phyloP scores from a whole-genome alignment of 2,888 invertebrate genomes.

The Rhagium mordax region DNA sequence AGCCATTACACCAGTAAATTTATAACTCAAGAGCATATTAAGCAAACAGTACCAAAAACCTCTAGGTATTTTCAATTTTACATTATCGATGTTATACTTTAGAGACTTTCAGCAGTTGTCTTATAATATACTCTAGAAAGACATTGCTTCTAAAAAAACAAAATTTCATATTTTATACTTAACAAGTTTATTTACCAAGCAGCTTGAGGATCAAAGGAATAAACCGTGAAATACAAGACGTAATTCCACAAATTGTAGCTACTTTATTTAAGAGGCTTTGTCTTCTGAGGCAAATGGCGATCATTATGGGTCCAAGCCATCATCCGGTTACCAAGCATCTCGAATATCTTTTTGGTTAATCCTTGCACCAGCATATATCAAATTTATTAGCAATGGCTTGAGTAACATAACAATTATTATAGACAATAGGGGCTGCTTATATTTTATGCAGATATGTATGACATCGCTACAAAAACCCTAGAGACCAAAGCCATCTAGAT shows the following conservation, averaged over 20 bases:
- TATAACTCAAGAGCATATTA: no score
- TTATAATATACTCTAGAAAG: no score
- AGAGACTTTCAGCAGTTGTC: no score
- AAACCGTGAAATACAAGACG: no score
- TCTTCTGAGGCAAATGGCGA: background rate
- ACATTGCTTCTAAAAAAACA: no score
- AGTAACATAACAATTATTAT: background rate
- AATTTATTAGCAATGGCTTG: background rate
- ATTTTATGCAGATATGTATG: background rate
- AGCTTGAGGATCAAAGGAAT: no score
- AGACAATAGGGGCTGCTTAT: conserved; percentile 19
- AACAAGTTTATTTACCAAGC: no score
- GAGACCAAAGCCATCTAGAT: background rate
- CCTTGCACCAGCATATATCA: background rate
- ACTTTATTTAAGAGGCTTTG: background rate
- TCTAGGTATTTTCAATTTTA: no score
- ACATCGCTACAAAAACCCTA: background rate
- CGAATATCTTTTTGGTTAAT: background rate
- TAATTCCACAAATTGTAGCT: background rate
- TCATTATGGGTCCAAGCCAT: background rate
- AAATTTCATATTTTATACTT: no score
- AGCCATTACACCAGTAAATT: no score
- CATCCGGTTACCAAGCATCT: background rate
- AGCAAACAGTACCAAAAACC: no score
- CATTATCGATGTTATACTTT: no score